Conservation (phyloP, 2,113 vertebrate genomes). For the Sylvietta virens region DNA sequence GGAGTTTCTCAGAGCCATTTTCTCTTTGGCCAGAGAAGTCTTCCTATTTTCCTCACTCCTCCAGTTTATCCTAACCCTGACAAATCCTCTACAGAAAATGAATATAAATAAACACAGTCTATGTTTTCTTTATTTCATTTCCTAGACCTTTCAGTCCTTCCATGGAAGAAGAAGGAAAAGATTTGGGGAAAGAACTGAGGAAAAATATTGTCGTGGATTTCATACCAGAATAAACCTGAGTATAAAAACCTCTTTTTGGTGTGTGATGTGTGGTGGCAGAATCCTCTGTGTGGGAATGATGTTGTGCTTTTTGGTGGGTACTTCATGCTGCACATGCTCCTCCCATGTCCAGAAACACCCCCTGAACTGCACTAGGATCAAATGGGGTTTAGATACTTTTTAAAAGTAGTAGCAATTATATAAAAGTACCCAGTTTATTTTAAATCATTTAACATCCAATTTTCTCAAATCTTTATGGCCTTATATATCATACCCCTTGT, state of each 20-base stretch:
- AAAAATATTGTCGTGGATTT: slow-evolving; percentile 68
- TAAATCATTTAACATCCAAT: neutral
- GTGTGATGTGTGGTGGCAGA: neutral
- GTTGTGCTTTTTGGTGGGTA: neutral
- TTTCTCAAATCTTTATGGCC: neutral
- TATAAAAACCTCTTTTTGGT: neutral
- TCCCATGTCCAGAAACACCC: neutral
- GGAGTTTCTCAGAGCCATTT: neutral
- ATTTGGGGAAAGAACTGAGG: slow-evolving; percentile 52
- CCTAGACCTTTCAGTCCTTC: slow-evolving; percentile 63
- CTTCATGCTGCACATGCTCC: neutral
- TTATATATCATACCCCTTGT: neutral
- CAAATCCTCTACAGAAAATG: neutral
- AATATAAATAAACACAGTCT: neutral
- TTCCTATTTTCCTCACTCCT: neutral
- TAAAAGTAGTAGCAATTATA: neutral
- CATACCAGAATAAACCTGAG: slow-evolving; percentile 71
- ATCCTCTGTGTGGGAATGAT: neutral
- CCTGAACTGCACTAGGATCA: neutral
- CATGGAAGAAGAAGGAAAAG: slow-evolving; percentile 41
- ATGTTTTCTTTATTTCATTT: slow-evolving; percentile 35
- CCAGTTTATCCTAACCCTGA: neutral
- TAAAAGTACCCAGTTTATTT: neutral
- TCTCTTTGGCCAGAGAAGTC: neutral
- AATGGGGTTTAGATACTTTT: neutral